Evolutionary conservation across 2,113 vertebrate genomes (phyloP).

Genomic region (Python bivittatus): DNA sequence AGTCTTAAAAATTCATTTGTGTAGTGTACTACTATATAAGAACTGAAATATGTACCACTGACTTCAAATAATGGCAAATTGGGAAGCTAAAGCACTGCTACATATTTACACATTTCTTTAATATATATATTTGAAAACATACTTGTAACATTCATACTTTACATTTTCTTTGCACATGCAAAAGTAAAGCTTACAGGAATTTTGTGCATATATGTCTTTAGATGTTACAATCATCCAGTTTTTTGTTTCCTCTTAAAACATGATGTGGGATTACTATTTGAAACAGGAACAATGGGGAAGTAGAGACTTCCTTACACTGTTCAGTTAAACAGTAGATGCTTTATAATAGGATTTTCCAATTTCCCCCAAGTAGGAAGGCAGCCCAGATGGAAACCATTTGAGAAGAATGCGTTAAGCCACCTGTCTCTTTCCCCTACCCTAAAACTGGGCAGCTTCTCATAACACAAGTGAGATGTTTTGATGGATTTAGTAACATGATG

Average conservation of each 20-base stretch:
- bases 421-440: not conserved
- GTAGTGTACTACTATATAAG: not conserved
- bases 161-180: not conserved
- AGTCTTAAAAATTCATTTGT: not conserved
- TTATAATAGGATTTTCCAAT: not conserved
- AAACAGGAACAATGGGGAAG: not conserved
- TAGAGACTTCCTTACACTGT: not conserved
- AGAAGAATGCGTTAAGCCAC: not conserved
- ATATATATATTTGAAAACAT: not conserved
- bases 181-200: not conserved
- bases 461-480: not conserved
- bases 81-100: not conserved
- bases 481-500: not conserved
- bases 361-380: not conserved
- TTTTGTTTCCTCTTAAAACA: not conserved
- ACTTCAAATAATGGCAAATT: not conserved
- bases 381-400: not conserved
- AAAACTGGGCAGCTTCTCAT: not conserved
- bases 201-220: not conserved
- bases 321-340: not conserved
- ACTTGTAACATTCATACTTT: not conserved
- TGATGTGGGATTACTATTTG: not conserved
- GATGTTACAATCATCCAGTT: not conserved
- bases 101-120: not conserved
- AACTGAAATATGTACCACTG: not conserved